Base-by-base conservation (phyloP, 2,888 invertebrate species). In the Drosophila austrosaltans region DNA sequence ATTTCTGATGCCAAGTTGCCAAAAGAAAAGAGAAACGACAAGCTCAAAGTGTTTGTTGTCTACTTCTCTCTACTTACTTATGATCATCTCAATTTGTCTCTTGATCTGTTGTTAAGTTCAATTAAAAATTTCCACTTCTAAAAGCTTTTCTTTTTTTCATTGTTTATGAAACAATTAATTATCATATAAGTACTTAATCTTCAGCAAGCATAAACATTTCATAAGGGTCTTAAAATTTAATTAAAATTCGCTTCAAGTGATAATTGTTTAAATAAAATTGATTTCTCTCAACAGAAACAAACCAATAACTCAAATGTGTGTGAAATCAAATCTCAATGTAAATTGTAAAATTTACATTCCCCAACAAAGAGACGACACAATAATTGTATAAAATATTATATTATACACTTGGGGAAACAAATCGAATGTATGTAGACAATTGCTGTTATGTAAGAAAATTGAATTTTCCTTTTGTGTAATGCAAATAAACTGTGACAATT, bases 151-250 rank as follows among this genome's bases (percentile, higher is more conserved):
- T 12, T 12, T 8, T 1, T 48, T 48, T 48, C 22, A 22, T 22
- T 48, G 44, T 48, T 44, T 20, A 48, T 22, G 22, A 44, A 20
- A 48, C 22, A 48, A 48, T 48, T 48, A 48, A 48, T 48, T 12
- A 48, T 4, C 25, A 48, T 12, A 48, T 48, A 25, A 48, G 25
- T 10, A 2, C 48, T 48, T 48, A 16, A 16, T 48, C 22, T 48
- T n/a, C 10, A 40, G 48, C 16, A 53, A 25, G 39, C 57, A 39
- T 53, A 58, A 54, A 54, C 12, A 22, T 25, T 25, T 25, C 12
- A 25, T 25, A 48, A 25, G 6, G 48, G 22, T 36, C 73, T 85
- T 79, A 67, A 40, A 70, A 75, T 79, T 74, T 71, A 82, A 82
- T 82, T 82, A 68, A 76, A 83, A 25, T 48, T 48, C 48, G 10